These are phyloP conservation scores for Phoeniculus purpureus DNA, from an alignment of 2,797 vertebrate genomes.

Conservation along the genomic window DNA sequence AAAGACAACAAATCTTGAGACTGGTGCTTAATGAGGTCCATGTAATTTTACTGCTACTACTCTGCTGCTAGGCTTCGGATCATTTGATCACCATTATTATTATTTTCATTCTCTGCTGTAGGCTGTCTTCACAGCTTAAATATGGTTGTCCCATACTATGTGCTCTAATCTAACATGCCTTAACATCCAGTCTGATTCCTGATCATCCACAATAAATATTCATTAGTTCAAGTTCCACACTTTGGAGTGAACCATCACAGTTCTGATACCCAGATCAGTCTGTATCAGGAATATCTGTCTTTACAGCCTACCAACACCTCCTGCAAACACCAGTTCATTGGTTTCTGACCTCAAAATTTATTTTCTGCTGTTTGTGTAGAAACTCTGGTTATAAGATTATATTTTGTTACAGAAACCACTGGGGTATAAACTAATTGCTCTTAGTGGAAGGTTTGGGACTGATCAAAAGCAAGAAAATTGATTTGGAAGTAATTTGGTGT, in stretches of 20 bases:
- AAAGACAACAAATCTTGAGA: not conserved
- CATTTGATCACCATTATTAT: not conserved
- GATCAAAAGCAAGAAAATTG: not conserved
- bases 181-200: not conserved
- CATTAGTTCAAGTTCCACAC: not conserved
- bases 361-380: not conserved
- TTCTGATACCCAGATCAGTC: no score
- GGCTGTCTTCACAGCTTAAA: not conserved
- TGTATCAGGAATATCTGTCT: not conserved
- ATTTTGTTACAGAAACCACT: not conserved
- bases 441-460: not conserved
- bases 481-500: not conserved
- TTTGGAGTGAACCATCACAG: not conserved
- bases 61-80: not conserved
- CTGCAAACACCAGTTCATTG: fast-evolving
- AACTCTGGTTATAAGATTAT: not conserved
- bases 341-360: not conserved
- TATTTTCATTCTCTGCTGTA: not conserved
- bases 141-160: no score
- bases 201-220: not conserved
- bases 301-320: not conserved
- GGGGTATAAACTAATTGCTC: not conserved
- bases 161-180: not conserved
- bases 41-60: not conserved
- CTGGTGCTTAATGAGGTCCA: no score